These are phyloP conservation scores for Caenorhabditis sp. DNA, from an alignment of 2,888 invertebrate genomes.

Conservation along the genomic window DNA sequence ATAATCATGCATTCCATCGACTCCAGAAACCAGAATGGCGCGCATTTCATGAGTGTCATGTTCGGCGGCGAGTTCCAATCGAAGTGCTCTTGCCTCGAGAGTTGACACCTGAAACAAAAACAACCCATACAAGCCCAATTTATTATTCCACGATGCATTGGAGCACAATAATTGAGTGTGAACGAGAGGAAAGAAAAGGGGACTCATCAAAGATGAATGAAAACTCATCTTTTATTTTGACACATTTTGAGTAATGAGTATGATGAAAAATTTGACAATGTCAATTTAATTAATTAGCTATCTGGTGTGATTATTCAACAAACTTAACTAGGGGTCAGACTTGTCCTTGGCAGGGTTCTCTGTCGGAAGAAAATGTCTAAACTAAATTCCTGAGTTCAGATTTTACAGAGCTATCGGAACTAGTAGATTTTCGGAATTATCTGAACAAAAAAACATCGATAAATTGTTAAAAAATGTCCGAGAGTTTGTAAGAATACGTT, in stretches of 20 bases:
- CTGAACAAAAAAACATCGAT: too few species aligned
- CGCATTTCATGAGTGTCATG: conserved; percentile 21
- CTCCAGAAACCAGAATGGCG: conserved; percentile 44
- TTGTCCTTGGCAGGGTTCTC: too few species aligned
- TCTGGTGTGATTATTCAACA: neutral
- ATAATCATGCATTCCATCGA: conserved; percentile 40
- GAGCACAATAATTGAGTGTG: conserved; percentile 23
- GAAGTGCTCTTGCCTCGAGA: conserved; percentile 38
- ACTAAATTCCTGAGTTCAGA: too few species aligned
- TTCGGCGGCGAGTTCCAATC: conserved; percentile 44
- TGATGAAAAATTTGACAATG: neutral
- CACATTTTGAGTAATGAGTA: neutral
- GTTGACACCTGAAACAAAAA: conserved; percentile 30
- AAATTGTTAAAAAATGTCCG: too few species aligned
- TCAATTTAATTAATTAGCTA: neutral
- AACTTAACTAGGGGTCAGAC: too few species aligned
- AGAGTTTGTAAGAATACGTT: too few species aligned
- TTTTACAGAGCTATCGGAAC: too few species aligned
- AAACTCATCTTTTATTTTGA: too few species aligned
- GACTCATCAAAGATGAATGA: neutral
- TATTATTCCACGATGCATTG: conserved; percentile 5
- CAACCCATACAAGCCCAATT: neutral
- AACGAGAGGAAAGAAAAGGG: conserved; percentile 10
- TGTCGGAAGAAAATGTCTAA: too few species aligned
- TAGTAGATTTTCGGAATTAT: too few species aligned